A percentile compares a stretch with the other conserved stretches of the same genome.
Evolutionary conservation across 2,113 vertebrate species (phyloP).

Genomic region (Bothrops jararaca): DNA sequence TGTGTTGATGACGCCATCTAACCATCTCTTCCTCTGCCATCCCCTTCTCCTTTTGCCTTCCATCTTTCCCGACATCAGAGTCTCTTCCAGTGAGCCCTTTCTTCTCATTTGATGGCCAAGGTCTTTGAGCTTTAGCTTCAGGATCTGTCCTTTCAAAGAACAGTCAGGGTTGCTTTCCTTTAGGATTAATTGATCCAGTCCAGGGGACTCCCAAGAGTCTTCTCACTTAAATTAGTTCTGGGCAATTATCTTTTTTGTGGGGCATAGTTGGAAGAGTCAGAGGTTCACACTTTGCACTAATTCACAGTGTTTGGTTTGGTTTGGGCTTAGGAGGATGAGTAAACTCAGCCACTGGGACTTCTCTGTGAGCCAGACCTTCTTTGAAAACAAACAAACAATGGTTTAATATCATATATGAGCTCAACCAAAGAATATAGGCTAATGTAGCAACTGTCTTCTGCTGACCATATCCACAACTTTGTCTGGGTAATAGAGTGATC

Average conservation of each 20-base stretch:
- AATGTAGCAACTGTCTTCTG: neutral
- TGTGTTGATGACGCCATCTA: no score
- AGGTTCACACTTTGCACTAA: neutral
- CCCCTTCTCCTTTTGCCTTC: no score
- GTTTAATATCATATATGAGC: neutral
- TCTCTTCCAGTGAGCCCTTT: no score
- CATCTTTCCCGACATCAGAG: no score
- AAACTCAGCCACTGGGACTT: neutral
- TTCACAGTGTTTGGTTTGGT: neutral
- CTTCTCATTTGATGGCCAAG: no score
- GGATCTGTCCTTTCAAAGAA: no score
- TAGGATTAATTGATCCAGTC: neutral
- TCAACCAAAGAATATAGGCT: neutral
- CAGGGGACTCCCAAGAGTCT: neutral
- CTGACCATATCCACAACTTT: neutral
- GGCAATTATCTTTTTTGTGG: neutral
- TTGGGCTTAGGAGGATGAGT: neutral
- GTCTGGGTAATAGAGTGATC: neutral
- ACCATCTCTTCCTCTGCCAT: no score
- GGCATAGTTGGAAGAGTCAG: neutral
- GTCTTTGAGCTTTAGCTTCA: no score
- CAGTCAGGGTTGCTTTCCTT: neutral
- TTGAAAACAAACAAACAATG: neutral
- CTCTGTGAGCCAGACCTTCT: neutral
- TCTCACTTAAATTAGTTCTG: neutral